Evolutionary conservation across 2,113 vertebrate genomes (phyloP).

Genomic region (Egretta garzetta): DNA sequence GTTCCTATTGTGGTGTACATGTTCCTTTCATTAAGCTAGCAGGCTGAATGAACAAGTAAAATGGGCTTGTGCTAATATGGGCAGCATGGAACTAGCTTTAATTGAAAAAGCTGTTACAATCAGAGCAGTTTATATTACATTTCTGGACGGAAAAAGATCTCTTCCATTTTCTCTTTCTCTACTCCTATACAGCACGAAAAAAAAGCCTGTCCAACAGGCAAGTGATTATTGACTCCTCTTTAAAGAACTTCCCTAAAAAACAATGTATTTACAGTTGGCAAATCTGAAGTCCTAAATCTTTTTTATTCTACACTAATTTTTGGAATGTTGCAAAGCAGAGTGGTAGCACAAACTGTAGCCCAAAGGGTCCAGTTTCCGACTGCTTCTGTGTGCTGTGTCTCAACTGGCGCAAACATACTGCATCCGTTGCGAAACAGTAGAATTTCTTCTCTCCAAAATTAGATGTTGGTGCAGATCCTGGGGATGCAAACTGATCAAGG

Average conservation of each 20-base stretch:
- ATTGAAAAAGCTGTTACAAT: constrained; percentile 15
- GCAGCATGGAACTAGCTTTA: background rate
- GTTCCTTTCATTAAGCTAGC: background rate
- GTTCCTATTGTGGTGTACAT: background rate
- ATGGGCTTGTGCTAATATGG: background rate
- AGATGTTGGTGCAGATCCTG: background rate
- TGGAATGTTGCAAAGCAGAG: background rate
- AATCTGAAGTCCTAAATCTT: background rate
- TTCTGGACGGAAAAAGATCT: background rate
- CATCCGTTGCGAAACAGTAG: background rate
- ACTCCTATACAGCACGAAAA: background rate
- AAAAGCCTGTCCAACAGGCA: background rate
- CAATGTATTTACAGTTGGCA: background rate
- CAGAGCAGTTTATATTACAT: background rate
- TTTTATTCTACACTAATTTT: background rate
- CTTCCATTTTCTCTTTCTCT: background rate
- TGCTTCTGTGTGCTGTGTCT: background rate
- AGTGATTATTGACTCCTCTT: constrained; percentile 3
- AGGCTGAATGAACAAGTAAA: background rate
- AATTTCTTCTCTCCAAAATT: background rate
- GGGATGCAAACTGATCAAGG: background rate
- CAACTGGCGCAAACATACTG: background rate
- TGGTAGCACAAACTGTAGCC: background rate
- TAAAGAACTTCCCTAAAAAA: background rate
- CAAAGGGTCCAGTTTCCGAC: background rate